These are phyloP conservation scores for Ochropacha duplaris DNA, from an alignment of 2,888 invertebrate genomes.

Conservation along the genomic window DNA sequence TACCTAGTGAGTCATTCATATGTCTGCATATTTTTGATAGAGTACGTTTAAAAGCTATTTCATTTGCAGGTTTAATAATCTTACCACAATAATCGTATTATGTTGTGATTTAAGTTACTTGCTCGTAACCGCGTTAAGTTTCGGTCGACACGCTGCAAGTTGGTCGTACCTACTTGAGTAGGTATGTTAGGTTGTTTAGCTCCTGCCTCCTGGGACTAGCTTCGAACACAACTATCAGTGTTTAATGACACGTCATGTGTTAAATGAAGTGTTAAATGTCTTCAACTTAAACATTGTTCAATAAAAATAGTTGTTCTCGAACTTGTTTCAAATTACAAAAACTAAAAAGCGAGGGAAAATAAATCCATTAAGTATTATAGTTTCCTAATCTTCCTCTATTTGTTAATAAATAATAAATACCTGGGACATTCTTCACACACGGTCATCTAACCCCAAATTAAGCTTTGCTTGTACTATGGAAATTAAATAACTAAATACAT, in stretches of 20 bases:
- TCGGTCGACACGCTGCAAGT: constrained; percentile 5
- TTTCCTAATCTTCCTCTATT: too few species aligned
- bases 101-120: constrained; percentile 14
- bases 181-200: background rate
- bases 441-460: too few species aligned
- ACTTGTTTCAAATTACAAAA: background rate
- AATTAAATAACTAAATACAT: too few species aligned
- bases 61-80: background rate
- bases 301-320: background rate
- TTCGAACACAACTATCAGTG: constrained; percentile 1
- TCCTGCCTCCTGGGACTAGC: constrained; percentile 4
- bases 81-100: constrained; percentile 9
- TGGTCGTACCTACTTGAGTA: background rate
- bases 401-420: too few species aligned
- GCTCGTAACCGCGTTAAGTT: constrained; percentile 5
- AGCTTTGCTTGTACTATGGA: too few species aligned
- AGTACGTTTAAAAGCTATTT: background rate
- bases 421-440: too few species aligned
- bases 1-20: background rate
- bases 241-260: background rate
- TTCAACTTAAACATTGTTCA: background rate
- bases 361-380: too few species aligned
- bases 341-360: too few species aligned
- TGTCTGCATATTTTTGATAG: background rate
- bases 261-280: background rate